Evolutionary conservation across 1,140 invertebrate species (phyloP).

Genomic region (Nixonia krombeini): DNA sequence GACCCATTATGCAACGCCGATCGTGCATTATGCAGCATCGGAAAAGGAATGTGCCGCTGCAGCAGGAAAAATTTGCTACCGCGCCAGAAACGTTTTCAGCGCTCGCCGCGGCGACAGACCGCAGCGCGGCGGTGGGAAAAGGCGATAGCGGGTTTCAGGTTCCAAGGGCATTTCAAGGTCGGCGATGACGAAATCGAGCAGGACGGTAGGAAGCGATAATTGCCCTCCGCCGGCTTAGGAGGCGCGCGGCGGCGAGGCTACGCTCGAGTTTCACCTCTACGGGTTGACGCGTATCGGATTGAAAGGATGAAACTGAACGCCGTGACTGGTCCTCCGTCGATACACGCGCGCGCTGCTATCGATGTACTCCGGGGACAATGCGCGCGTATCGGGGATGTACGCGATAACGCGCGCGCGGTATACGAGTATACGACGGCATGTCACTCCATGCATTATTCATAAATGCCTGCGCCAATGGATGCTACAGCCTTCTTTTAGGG

Average conservation of each 20-base stretch:
- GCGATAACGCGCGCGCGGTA: conserved; percentile 37
- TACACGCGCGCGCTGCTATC: too few relatives aligned
- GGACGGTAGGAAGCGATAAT: conserved; percentile 24
- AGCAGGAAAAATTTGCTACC: too few relatives aligned
- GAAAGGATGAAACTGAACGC: conserved; percentile 44
- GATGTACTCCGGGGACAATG: conserved; percentile 45
- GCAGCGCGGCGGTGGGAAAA: conserved; percentile 1
- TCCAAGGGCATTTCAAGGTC: too few relatives aligned
- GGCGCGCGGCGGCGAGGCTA: conserved; percentile 9
- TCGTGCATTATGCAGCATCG: too few relatives aligned
- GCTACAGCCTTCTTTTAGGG: conserved; percentile 36
- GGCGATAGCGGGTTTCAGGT: too few relatives aligned
- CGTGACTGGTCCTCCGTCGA: conserved; percentile 34
- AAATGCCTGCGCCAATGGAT: conserved; percentile 25
- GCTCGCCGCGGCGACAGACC: not conserved
- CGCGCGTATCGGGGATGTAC: conserved; percentile 35
- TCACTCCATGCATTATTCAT: conserved; percentile 46
- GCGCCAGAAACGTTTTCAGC: not conserved
- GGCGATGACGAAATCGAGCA: conserved; percentile 16
- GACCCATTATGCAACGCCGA: too few relatives aligned
- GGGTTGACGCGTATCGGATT: conserved; percentile 29
- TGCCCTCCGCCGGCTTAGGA: conserved; percentile 18
- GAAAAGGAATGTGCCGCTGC: too few relatives aligned
- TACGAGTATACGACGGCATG: conserved; percentile 32
- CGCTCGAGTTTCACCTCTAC: conserved; percentile 31